A percentile compares a stretch with the other conserved stretches of the same genome.
Conservation (phyloP, 2,113 vertebrate species). For the Oryzias melastigma region DNA sequence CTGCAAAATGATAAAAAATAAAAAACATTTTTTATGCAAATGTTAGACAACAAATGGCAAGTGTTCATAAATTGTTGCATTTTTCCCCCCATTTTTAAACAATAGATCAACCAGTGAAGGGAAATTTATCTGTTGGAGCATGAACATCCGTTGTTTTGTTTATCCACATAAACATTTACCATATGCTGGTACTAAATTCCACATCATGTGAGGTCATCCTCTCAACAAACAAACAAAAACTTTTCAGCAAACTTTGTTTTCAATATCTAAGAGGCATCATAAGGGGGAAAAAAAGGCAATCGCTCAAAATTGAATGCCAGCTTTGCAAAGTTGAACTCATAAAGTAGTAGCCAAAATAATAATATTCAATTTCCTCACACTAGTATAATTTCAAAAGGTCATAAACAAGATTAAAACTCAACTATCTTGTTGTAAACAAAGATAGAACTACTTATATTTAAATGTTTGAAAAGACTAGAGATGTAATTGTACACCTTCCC, state of each 20-base stretch:
- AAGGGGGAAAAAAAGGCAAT: conserved; percentile 37
- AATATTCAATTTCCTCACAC: neutral
- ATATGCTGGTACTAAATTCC: conserved; percentile 26
- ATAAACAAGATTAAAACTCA: too few relatives aligned
- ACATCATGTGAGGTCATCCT: conserved; percentile 40
- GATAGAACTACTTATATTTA: too few relatives aligned
- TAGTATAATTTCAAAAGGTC: too few relatives aligned
- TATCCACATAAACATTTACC: conserved; percentile 34
- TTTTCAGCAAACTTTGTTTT: conserved; percentile 50
- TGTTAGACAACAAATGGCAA: too few relatives aligned
- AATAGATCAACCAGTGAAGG: neutral
- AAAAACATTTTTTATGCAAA: too few relatives aligned
- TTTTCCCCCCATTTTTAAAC: too few relatives aligned
- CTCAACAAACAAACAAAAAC: conserved; percentile 43
- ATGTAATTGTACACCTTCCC: neutral
- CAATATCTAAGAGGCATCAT: neutral
- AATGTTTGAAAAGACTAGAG: neutral
- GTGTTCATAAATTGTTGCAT: too few relatives aligned
- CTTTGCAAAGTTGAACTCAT: conserved; percentile 27
- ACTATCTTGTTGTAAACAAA: too few relatives aligned
- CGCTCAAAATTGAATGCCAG: conserved; percentile 8
- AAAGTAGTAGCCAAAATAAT: neutral
- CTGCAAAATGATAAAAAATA: too few relatives aligned
- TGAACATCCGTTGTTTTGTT: conserved; percentile 34
- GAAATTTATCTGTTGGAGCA: conserved; percentile 15